Evolutionary conservation across 1,140 invertebrate species (phyloP).

Genomic region (Zophobas morio): DNA sequence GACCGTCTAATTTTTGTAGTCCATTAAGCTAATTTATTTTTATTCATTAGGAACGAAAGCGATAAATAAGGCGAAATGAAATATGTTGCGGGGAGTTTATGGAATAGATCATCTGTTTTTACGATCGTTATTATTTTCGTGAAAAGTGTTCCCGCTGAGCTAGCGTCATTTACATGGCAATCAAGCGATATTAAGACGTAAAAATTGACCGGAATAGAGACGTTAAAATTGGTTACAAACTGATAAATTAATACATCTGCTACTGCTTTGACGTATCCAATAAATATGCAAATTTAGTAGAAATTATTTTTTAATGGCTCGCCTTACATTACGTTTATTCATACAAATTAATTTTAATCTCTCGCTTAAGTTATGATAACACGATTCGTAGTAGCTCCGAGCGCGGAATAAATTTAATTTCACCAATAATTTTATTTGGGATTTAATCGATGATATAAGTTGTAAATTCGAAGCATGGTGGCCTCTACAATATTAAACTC

Average conservation of each 20-base stretch:
- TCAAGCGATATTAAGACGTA: conserved; percentile 35
- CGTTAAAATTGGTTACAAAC: conserved; percentile 46
- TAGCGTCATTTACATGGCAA: conserved; percentile 32
- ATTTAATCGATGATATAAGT: conserved; percentile 50
- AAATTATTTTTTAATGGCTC: conserved; percentile 53
- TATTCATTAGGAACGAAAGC: conserved; percentile 18
- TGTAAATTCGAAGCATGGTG: conserved; percentile 49
- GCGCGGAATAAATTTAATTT: conserved; percentile 28
- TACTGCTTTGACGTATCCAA: conserved; percentile 51
- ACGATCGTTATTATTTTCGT: conserved; percentile 26
- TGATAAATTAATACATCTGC: conserved; percentile 52
- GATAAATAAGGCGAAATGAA: conserved; percentile 18
- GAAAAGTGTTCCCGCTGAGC: conserved; percentile 33
- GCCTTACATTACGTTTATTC: conserved; percentile 52
- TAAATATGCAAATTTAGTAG: conserved; percentile 50
- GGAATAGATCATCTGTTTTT: conserved; percentile 13
- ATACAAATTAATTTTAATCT: conserved; percentile 53
- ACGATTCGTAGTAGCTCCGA: conserved; percentile 26
- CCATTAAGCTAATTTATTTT: conserved; percentile 32
- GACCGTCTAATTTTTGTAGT: background rate
- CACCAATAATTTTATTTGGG: conserved; percentile 28
- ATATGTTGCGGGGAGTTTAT: background rate
- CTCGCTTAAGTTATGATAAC: conserved; percentile 31
- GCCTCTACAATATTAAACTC: conserved; percentile 52
- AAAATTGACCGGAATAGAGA: conserved; percentile 36